Conservation (phyloP, 2,113 vertebrate species). For the Ammodytes marinus region DNA sequence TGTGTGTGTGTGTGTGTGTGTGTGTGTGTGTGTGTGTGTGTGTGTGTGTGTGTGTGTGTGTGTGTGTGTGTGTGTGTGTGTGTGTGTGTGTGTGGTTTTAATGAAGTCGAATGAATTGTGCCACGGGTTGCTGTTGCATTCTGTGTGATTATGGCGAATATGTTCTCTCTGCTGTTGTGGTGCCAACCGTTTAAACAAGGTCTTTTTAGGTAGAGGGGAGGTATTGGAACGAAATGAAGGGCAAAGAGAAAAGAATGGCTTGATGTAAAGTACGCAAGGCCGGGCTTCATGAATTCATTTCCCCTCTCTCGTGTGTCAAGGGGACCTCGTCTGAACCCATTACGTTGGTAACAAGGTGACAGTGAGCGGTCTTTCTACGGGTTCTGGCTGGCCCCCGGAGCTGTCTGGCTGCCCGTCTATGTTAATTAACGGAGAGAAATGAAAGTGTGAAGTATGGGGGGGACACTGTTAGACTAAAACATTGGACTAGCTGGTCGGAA, state of each 20-base stretch:
- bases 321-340: constrained; percentile 74
- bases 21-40: not conserved
- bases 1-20: not conserved
- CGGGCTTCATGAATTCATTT: constrained; percentile 64
- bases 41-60: not conserved
- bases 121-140: constrained; percentile 49
- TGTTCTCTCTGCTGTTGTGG: constrained; percentile 34
- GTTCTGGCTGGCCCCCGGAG: constrained; percentile 66
- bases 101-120: constrained; percentile 67
- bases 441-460: constrained; percentile 48
- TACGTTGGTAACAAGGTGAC: constrained; percentile 77
- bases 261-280: constrained; percentile 41
- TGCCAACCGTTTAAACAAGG: constrained; percentile 44
- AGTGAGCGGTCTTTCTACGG: constrained; percentile 58
- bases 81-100: constrained; percentile 15
- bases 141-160: constrained; percentile 47
- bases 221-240: constrained; percentile 11
- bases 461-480: constrained; percentile 62
- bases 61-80: not conserved
- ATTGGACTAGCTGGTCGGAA: constrained; percentile 58
- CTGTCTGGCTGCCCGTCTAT: constrained; percentile 71
- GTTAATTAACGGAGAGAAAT: constrained; percentile 73
- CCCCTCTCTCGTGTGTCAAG: constrained; percentile 53
- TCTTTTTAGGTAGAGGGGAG: constrained; percentile 9
- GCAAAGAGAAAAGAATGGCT: constrained; percentile 42